A percentile compares a stretch with the other conserved stretches of the same genome.
phyloP scores from a whole-genome alignment of 2,797 vertebrate species.

The Gambusia yucatana region DNA sequence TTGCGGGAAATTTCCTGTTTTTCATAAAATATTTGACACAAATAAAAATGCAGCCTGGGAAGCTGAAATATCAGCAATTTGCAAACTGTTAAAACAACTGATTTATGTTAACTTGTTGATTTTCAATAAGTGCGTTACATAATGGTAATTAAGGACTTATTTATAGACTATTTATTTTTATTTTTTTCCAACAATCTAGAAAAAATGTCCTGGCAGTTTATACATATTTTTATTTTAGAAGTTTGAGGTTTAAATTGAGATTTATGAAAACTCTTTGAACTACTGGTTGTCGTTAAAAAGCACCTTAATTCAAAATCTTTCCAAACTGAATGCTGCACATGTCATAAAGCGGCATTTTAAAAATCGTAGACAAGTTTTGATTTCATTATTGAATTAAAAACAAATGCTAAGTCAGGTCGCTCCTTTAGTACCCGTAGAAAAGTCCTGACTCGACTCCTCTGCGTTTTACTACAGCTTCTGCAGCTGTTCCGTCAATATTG shows the following conservation, averaged over 20 bases:
- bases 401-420: neutral
- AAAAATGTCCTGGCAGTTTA: neutral
- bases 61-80: neutral
- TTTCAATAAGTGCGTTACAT: too few relatives aligned
- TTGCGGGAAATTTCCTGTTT: too few relatives aligned
- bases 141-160: too few relatives aligned
- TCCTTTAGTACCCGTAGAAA: neutral
- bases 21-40: too few relatives aligned
- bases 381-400: neutral
- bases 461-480: neutral
- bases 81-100: too few relatives aligned
- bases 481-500: constrained; percentile 18
- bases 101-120: too few relatives aligned
- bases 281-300: neutral
- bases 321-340: neutral
- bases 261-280: neutral
- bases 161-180: too few relatives aligned
- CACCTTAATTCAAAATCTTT: neutral
- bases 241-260: neutral
- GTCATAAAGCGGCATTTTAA: neutral
- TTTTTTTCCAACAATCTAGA: too few relatives aligned
- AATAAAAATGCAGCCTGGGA: neutral
- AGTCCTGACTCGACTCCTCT: constrained; percentile 6
- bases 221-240: neutral
- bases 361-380: neutral